A percentile compares a stretch with the other conserved stretches of the same genome.
phyloP scores from a whole-genome alignment of 1,140 invertebrate species.

The Drosophila littoralis region DNA sequence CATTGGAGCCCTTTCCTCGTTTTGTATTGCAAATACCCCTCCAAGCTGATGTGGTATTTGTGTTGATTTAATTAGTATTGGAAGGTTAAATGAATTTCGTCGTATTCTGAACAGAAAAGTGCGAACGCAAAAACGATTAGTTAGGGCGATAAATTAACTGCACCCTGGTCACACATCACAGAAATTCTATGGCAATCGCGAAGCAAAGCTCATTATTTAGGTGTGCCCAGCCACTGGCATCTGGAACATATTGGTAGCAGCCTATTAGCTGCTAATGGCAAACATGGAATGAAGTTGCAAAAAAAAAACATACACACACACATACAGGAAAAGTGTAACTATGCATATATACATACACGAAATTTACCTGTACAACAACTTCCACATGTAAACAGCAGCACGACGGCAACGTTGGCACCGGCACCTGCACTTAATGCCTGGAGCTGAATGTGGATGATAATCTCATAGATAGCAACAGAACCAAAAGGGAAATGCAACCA shows the following conservation, averaged over 20 bases:
- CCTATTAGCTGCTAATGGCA: constrained; percentile 14
- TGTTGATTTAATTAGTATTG: neutral
- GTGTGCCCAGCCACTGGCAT: constrained; percentile 17
- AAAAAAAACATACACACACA: constrained; percentile 7
- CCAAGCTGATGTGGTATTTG: neutral
- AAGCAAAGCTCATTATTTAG: constrained; percentile 10
- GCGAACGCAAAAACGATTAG: neutral
- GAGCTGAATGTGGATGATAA: constrained; percentile 17
- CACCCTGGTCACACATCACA: neutral
- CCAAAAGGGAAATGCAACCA: constrained; percentile 31
- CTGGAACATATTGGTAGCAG: constrained; percentile 9
- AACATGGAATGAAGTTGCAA: constrained; percentile 23
- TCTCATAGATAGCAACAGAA: constrained; percentile 22
- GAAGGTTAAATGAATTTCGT: neutral
- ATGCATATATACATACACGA: constrained; percentile 3
- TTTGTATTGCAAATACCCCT: too few relatives aligned
- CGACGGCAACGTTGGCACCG: constrained; percentile 8
- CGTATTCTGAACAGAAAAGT: neutral
- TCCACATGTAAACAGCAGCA: constrained; percentile 43
- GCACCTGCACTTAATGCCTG: constrained; percentile 35
- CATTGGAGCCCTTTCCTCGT: neutral
- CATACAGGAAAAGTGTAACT: neutral
- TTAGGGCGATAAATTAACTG: constrained; percentile 1
- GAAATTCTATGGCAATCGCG: neutral
- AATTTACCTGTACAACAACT: constrained; percentile 45